Evolutionary conservation across 1,140 invertebrate species (phyloP).

Genomic region (Tetraneura akinire): DNA sequence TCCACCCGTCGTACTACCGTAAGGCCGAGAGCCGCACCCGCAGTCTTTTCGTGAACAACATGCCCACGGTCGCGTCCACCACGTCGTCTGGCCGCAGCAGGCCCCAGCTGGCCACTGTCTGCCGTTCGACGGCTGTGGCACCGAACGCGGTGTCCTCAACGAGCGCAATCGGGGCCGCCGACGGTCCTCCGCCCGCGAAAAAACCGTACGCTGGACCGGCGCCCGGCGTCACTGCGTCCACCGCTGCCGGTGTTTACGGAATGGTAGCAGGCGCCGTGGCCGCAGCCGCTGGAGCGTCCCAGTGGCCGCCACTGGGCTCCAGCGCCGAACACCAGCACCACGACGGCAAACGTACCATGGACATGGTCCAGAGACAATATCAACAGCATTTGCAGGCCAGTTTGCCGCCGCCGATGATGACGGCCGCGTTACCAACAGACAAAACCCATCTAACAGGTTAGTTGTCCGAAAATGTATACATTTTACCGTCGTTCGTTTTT

Average conservation of each 20-base stretch:
- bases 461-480: background rate
- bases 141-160: no score
- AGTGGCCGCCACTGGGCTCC: conserved; percentile 43
- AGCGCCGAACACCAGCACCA: conserved; percentile 38
- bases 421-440: conserved; percentile 37
- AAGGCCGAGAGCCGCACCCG: conserved; percentile 75
- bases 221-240: conserved; percentile 45
- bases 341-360: conserved; percentile 38
- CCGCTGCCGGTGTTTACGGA: conserved; percentile 33
- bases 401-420: conserved; percentile 44
- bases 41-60: conserved; percentile 74
- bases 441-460: conserved; percentile 43
- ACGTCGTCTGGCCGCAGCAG: conserved; percentile 14
- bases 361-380: conserved; percentile 15
- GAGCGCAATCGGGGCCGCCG: background rate
- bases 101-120: background rate
- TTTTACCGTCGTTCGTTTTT: no score
- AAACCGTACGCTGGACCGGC: conserved; percentile 45
- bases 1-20: conserved; percentile 81
- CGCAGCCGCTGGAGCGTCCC: conserved; percentile 39
- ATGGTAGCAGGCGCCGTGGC: conserved; percentile 41
- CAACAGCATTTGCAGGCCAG: conserved; percentile 44
- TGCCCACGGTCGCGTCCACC: conserved; percentile 58
- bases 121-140: background rate
- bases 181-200: conserved; percentile 46